Evolutionary conservation across 2,113 vertebrate species (phyloP).

Genomic region (Serinus canaria): DNA sequence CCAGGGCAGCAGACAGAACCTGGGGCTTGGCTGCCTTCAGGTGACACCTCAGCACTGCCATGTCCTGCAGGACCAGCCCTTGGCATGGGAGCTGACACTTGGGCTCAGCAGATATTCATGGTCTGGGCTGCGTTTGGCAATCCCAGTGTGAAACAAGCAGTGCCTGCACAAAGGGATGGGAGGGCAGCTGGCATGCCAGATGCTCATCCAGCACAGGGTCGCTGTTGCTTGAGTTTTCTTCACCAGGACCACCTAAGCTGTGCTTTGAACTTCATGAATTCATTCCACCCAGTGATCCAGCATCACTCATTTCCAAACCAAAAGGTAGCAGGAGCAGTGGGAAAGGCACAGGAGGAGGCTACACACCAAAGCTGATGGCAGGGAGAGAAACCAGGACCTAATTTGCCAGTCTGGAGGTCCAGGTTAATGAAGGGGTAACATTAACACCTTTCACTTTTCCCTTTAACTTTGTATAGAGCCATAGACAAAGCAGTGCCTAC

Average conservation of each 20-base stretch:
- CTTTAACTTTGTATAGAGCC: neutral
- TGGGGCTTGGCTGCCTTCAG: neutral
- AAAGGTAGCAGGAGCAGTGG: neutral
- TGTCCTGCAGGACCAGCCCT: neutral
- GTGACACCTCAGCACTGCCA: neutral
- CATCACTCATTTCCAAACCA: neutral
- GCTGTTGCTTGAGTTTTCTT: neutral
- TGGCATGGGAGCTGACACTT: neutral
- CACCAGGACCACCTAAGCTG: neutral
- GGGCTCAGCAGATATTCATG: neutral
- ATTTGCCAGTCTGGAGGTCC: neutral
- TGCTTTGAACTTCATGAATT: neutral
- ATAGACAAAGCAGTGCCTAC: neutral
- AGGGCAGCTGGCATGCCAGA: accelerated
- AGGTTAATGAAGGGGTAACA: neutral
- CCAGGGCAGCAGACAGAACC: accelerated
- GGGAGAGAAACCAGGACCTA: neutral
- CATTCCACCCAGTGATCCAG: neutral
- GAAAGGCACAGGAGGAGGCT: neutral
- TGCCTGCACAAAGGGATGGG: neutral
- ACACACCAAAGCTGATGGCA: neutral
- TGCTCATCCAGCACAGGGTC: neutral
- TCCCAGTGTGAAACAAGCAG: neutral
- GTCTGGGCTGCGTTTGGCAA: neutral
- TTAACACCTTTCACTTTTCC: neutral